A percentile compares a stretch with the other conserved stretches of the same genome.
Conservation (phyloP, 2,797 vertebrate species). For the Urocyon cinereoargenteus region DNA sequence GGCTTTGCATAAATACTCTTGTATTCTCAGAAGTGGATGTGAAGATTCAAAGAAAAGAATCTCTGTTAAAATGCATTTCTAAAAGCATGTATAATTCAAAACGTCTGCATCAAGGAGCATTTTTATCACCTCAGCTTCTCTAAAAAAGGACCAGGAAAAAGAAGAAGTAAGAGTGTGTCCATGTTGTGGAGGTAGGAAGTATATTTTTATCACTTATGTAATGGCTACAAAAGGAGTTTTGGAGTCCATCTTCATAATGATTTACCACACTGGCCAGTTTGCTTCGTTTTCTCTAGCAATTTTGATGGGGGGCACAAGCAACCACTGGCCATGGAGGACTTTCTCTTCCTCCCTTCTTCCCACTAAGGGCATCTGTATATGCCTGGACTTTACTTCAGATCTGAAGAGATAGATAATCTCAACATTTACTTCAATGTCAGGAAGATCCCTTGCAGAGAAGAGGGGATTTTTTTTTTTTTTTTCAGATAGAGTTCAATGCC, state of each 20-base stretch:
- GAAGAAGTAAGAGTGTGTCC: slow-evolving; percentile 74
- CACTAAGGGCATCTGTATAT: neutral
- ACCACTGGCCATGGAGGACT: neutral
- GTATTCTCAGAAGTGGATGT: slow-evolving; percentile 69
- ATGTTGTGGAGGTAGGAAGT: slow-evolving; percentile 72
- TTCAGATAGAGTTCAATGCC: slow-evolving; percentile 31
- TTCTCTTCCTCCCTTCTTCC: neutral
- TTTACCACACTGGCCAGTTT: slow-evolving; percentile 23
- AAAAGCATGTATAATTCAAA: slow-evolving; percentile 67
- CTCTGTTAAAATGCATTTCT: slow-evolving; percentile 65
- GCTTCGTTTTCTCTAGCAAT: slow-evolving; percentile 62
- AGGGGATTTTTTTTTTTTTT: neutral
- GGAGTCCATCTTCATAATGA: neutral
- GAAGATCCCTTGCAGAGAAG: neutral
- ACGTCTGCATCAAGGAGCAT: slow-evolving; percentile 50
- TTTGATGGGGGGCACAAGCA: slow-evolving; percentile 14
- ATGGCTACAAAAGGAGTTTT: slow-evolving; percentile 52
- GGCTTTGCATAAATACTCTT: neutral
- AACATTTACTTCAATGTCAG: slow-evolving; percentile 14
- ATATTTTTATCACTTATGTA: slow-evolving; percentile 70
- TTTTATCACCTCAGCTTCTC: slow-evolving; percentile 68
- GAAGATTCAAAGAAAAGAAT: slow-evolving; percentile 68
- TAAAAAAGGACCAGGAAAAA: slow-evolving; percentile 67
- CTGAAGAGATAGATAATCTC: slow-evolving; percentile 18
- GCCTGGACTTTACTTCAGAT: slow-evolving; percentile 28